Conservation (phyloP, 2,888 invertebrate species). For the Thereva nobilitata region DNA sequence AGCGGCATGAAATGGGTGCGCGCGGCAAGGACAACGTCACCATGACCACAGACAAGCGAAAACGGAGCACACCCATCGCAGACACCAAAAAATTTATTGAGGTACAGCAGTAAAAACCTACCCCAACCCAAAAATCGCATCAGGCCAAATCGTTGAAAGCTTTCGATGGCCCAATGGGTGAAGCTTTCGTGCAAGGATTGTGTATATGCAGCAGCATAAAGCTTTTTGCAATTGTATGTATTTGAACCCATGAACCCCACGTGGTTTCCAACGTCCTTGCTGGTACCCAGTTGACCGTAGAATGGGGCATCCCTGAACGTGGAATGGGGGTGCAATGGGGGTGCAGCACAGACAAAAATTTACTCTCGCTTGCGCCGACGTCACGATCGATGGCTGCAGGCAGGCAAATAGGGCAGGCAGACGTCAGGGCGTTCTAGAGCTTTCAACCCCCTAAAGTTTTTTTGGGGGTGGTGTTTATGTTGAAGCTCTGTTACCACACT, state of each 20-base stretch:
- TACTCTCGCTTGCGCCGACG: conserved; percentile 45
- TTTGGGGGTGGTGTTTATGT: too few relatives aligned
- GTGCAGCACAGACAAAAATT: conserved; percentile 38
- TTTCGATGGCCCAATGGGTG: background rate
- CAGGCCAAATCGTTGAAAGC: conserved; percentile 1
- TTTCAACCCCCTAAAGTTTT: background rate
- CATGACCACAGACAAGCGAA: conserved; percentile 51
- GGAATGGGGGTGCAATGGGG: background rate
- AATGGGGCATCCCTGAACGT: background rate
- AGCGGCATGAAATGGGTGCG: background rate
- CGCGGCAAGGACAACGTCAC: conserved; percentile 41
- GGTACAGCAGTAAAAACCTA: conserved; percentile 14
- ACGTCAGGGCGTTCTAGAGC: conserved; percentile 8
- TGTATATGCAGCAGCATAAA: background rate
- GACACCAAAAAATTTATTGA: conserved; percentile 45
- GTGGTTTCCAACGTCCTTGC: conserved; percentile 33
- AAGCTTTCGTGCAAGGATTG: conserved; percentile 25
- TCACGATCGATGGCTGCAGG: conserved; percentile 25
- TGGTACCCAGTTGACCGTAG: conserved; percentile 9
- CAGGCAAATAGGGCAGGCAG: background rate
- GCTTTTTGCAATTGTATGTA: conserved; percentile 1
- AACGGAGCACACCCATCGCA: conserved; percentile 44
- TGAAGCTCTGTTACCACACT: too few relatives aligned
- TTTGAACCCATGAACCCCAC: conserved; percentile 6
- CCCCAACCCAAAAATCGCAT: conserved; percentile 1